Conservation (phyloP, 2,888 invertebrate genomes). For the Rapana venosa region DNA sequence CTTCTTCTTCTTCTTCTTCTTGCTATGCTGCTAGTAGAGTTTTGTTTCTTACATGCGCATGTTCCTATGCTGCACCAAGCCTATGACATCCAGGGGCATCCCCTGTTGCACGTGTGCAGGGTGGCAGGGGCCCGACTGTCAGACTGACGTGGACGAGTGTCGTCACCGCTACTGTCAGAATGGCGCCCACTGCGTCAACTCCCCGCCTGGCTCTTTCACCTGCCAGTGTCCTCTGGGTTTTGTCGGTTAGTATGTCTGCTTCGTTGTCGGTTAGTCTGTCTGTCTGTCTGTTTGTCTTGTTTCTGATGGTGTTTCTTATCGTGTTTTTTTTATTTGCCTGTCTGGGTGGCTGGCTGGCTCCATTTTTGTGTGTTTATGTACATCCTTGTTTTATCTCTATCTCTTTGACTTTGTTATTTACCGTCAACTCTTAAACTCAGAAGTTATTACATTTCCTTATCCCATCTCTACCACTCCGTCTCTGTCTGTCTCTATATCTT, state of each 20-base stretch:
- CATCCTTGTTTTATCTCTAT: neutral
- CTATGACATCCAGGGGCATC: too few relatives aligned
- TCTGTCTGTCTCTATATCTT: neutral
- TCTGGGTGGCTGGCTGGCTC: neutral
- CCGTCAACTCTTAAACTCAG: neutral
- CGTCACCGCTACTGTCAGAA: slow-evolving; percentile 44
- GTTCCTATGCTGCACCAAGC: too few relatives aligned
- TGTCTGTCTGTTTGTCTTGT: slow-evolving; percentile 4
- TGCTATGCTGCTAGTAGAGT: too few relatives aligned
- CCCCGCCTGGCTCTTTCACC: slow-evolving; percentile 43
- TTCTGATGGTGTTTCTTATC: neutral
- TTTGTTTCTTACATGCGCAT: too few relatives aligned
- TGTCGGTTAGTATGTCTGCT: neutral
- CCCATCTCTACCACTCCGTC: neutral
- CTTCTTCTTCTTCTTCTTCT: too few relatives aligned
- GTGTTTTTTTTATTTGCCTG: neutral
- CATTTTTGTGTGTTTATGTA: neutral
- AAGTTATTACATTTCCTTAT: neutral
- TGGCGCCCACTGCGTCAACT: slow-evolving; percentile 43
- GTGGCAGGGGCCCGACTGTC: slow-evolving; percentile 61
- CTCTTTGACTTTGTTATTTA: neutral
- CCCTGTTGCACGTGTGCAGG: too few relatives aligned
- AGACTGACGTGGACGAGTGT: slow-evolving; percentile 59
- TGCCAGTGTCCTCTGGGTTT: slow-evolving; percentile 46
- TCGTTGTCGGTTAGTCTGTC: neutral